Evolutionary conservation across 2,797 vertebrate genomes (phyloP), one percentile per base, ranked within the genome.

Genomic region (Pipistrellus nathusii): DNA sequence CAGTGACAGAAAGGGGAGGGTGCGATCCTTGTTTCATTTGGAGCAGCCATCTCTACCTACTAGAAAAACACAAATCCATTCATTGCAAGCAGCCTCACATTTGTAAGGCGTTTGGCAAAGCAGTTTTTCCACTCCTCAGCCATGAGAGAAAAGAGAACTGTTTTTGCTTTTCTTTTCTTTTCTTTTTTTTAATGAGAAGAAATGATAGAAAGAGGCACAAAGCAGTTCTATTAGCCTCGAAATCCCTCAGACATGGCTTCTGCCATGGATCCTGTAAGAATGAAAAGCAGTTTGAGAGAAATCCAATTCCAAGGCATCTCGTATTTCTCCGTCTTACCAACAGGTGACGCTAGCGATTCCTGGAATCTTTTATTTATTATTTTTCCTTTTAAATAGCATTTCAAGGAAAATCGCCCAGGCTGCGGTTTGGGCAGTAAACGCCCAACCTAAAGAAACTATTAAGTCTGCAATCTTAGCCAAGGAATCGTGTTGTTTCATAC

Each of bases 291-390:
- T 46, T 32, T 18, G 1, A 25, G 66, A 44, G 48, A 91, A 88
- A 77, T 73, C 2, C 59, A 41, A 44, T 88, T 87, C 8, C 72
- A 32, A 91, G 30, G 8, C 85, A 17, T 12, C 69, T 64, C 95
- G 85, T 77, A 90, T 71, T 97, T 96, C 93, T 44, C 44, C 80
- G 30, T 90, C 85, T 94, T 78, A 81, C 93, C 78, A 85, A 95
- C 69, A 94, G 96, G 75, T 93, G 92, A 91, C 73, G 91, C 77
- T 94, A 85, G 62, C 85, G 85, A 87, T 84, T 88, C 92, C 92
- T 93, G 5, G 71, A 55, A 44, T n/a, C 0, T 18, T 62, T 80
- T 30, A 5, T 20, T 30, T 80, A 3, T 51, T 55, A 27, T 15
- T 44, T 53, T 53, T 53, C 51, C 4, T 62, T 62, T 62, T 6